Evolutionary conservation across 1,140 invertebrate species (phyloP), one percentile per base, ranked within the genome.

Genomic region (Ruditapes philippinarum): DNA sequence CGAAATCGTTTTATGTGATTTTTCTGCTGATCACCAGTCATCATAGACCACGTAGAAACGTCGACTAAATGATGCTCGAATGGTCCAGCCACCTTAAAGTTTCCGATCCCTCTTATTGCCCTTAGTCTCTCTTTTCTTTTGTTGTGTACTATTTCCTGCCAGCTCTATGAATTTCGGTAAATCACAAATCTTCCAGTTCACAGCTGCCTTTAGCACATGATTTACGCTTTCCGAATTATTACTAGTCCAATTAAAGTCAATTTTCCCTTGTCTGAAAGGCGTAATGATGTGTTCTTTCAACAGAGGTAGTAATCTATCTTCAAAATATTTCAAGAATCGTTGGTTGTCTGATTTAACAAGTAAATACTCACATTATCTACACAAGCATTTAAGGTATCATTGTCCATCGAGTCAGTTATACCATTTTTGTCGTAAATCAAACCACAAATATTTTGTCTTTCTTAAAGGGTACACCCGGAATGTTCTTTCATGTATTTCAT

Each of bases 401-500:
- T 36, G 42, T 78, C 74, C 17, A 11, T 7, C 7, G 42, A 25
- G 25, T n/a, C 28, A 1, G n/a, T 25, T 28, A 78, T 11, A 11
- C 42, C 74, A 51, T 49, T 14, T 51, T 25, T n/a, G 9, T n/a
- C 60, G 60, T 65, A n/a, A n/a, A 25, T n/a, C n/a, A 11, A 9
- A 9, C 7, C 22, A 65, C 0, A 65, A 42, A 82, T 65, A 19
- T 19, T 0, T 68, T 70, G 60, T 28, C 60, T 42, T 22, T 73
- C 60, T 49, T 70, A 17, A 0, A 68, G 0, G 12, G 81, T 62
- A 84, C 51, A 84, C 0, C 62, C 81, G 4, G 73, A 62, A 28
- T 84, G 62, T 57, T 86, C 68, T 49, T 86, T 70, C 22, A 74
- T 4, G 31, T 86, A 86, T 38, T 51, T 57, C 28, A 76, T 74